Conservation (phyloP, 2,888 invertebrate species). For the Drosophila villosipedis region DNA sequence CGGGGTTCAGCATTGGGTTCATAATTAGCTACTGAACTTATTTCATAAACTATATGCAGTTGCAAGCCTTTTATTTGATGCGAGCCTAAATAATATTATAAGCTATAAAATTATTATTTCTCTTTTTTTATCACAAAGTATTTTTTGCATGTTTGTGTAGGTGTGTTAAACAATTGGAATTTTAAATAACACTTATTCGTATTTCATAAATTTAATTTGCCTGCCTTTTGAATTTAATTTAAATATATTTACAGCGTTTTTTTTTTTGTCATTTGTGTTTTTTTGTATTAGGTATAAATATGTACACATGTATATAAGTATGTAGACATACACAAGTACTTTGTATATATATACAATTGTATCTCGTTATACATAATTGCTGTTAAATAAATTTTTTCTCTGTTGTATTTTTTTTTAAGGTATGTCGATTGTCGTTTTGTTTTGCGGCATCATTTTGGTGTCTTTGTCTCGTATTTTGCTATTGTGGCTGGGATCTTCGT, state of each 20-base stretch:
- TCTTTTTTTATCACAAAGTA: constrained; percentile 56
- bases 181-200: constrained; percentile 23
- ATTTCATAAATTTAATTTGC: constrained; percentile 23
- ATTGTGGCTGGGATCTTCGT: constrained; percentile 55
- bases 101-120: constrained; percentile 5
- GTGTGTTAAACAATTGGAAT: constrained; percentile 39
- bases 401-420: constrained; percentile 12
- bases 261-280: not conserved
- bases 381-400: constrained; percentile 15
- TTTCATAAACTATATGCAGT: constrained; percentile 42
- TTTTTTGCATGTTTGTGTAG: constrained; percentile 21
- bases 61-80: constrained; percentile 54
- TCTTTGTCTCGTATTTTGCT: constrained; percentile 43
- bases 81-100: constrained; percentile 47
- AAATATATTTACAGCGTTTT: constrained; percentile 37
- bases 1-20: constrained; percentile 10
- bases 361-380: constrained; percentile 18
- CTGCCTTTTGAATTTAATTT: constrained; percentile 14
- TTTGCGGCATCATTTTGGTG: constrained; percentile 51
- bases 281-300: constrained; percentile 22
- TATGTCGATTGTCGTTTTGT: constrained; percentile 68
- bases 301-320: constrained; percentile 17
- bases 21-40: constrained; percentile 2
- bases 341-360: constrained; percentile 36
- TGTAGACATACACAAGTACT: constrained; percentile 10